Evolutionary conservation across 2,888 invertebrate genomes (phyloP), one percentile per base, ranked within the genome.

Genomic region (Noctua fimbriata): DNA sequence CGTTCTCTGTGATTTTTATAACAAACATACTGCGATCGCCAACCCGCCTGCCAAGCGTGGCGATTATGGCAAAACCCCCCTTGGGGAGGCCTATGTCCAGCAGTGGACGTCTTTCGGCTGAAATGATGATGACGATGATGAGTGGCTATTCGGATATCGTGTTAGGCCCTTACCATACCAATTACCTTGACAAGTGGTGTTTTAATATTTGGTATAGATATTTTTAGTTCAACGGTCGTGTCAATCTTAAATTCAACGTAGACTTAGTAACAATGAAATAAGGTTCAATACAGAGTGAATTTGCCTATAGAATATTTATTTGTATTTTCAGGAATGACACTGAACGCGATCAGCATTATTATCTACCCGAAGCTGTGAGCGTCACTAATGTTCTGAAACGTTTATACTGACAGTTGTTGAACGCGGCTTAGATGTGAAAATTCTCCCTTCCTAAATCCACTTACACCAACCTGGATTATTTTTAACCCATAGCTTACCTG

Each of bases 161-260:
- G 32, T 36, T 36, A 36, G 32, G 32, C 32, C 32, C 32, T 36
- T 77, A 83, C 44, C 66, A 83, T 83, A 65, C 58, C 71, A 18
- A 74, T 79, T 72, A 79, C 76, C 75, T 78, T 73, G 58, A 52
- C 63, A 44, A 32, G n/a, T 72, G 18, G 3, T 60, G 41, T 52
- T 73, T 78, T 41, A n/a, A 73, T 69, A 47, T 66, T 70, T 63
- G 7, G n/a, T 70, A 76, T 80, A 44, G n/a, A 28, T 41, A 60
- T 67, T 76, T 73, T 55, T 73, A 66, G 65, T 66, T 63, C 41
- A 69, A 44, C 44, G 24, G 32, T 55, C 44, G 12, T 74, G 49
- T 28, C n/a, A n/a, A 65, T 74, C 28, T 80, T 63, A 12, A 36
- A 65, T 58, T 70, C 47, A 65, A 47, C 52, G 44, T n/a, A 16